Base-by-base conservation (phyloP, 2,113 vertebrate genomes). In the Morone saxatilis region DNA sequence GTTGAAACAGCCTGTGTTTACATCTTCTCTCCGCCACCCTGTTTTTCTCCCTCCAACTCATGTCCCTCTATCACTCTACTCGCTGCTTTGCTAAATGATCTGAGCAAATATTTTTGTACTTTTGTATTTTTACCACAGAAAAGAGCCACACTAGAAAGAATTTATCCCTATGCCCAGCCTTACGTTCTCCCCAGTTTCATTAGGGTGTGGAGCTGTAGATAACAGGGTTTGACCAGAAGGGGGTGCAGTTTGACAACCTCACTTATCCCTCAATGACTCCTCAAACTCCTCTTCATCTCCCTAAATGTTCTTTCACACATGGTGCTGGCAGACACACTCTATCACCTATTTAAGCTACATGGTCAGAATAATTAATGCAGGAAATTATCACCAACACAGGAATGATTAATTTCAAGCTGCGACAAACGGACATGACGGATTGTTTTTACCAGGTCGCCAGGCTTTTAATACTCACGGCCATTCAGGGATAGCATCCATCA, bases 161-260 rank as follows among this genome's bases (percentile, higher is more conserved):
- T 78, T 36, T n/a, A 62, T 68, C 31, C 45, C 36, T n/a, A 6
- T 19, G 5, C 60, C 20, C 12, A 60, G 36, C 54, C 41, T 51
- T 10, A 9, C 3, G 3, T 48, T 56, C 71, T 47, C 92, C 43
- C 78, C 93, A 59, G 69, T 94, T 4, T 94, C 93, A 86, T 73
- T 6, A 20, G 19, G 84, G 91, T 80, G 89, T 91, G 0, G 50
- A 91, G 47, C 68, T 95, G 84, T 92, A 94, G 80, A 54, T 95
- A 14, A 82, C 86, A 10, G 69, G 89, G 13, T 94, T 93, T 80
- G 94, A 95, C 91, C 91, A 94, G 72, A 90, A 93, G 61, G 79
- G 88, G 80, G 89, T 86, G 71, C 93, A 93, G 83, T 96, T 96
- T 87, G 90, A 95, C 89, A 91, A 92, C 83, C 94, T 95, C 86